Conservation (phyloP, 2,888 invertebrate genomes). For the Hypena proboscidalis region DNA sequence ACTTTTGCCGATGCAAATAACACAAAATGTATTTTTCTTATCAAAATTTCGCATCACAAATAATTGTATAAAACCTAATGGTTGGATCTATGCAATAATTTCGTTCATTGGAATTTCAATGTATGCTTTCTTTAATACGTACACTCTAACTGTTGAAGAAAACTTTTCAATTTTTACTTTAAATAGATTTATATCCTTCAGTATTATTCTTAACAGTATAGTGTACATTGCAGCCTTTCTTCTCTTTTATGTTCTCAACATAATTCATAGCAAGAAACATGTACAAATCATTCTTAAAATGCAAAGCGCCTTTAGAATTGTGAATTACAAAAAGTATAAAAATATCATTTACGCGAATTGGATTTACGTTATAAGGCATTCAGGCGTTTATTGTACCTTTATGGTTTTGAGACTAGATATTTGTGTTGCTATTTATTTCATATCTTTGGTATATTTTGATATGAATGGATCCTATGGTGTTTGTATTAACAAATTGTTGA, state of each 20-base stretch:
- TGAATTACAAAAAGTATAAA: not conserved
- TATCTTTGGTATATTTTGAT: slow-evolving; percentile 2
- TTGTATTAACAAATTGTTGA: not conserved
- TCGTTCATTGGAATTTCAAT: not conserved
- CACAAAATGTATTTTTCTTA: slow-evolving; percentile 4
- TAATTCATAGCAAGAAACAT: not conserved
- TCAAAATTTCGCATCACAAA: slow-evolving; percentile 27
- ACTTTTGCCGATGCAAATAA: not conserved
- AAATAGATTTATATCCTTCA: not conserved
- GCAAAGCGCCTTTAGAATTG: not conserved
- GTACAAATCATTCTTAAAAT: not conserved
- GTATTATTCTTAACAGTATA: not conserved
- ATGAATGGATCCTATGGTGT: slow-evolving; percentile 1
- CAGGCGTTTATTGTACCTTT: not conserved
- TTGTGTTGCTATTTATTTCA: slow-evolving; percentile 2
- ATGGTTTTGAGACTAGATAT: not conserved
- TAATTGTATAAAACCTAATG: slow-evolving; percentile 17
- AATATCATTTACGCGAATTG: not conserved
- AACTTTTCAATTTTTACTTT: not conserved
- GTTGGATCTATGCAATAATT: not conserved
- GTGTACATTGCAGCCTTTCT: not conserved
- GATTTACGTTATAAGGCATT: slow-evolving; percentile 1
- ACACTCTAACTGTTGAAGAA: not conserved
- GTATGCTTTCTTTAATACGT: not conserved
- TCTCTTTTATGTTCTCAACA: not conserved